Evolutionary conservation across 2,113 vertebrate genomes (phyloP), one percentile per base, ranked within the genome.

Genomic region (Ammodramus savannarum): DNA sequence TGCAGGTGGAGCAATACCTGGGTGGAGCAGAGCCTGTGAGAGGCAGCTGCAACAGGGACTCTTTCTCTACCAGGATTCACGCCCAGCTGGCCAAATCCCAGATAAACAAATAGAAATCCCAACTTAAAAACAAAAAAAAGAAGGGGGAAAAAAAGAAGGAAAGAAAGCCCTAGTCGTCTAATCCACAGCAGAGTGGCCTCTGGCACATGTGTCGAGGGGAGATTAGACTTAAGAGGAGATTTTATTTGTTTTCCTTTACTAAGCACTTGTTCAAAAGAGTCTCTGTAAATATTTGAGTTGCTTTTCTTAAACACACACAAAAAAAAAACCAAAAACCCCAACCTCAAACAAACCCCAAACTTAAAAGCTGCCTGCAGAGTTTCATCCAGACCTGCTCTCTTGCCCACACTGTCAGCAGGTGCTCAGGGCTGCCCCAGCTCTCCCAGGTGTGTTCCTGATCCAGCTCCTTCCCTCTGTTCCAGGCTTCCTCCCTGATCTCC

Each of bases 401-500:
- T 69, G 54, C 34, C 77, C 49, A 1, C 25, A 1, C 21, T 51
- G 89, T 54, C 77, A 95, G 87, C 63, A 77, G 75, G 34, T 46
- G 62, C 77, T 91, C 81, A 7, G 43, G 54, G 77, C 66, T 65
- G 68, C 48, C 52, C 58, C 49, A 46, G 84, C 58, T 38, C 58
- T 66, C 39, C 62, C 41, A 49, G 83, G 52, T 63, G 58, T 76
- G 65, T 26, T 44, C 11, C 21, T 92, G 80, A 92, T 22, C 58
- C 71, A 6, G 13, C 46, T 72, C 61, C 69, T 71, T 61, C 73
- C 38, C 62, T 85, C 67, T 36, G 8, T 93, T 51, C 7, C 95
- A 99, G 99, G 99, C 99, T 1, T 99, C 99, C 18, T 99, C 99
- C 51, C 98, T 99, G 94, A 99, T 99, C 98, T 99, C 99, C 49